phyloP scores from a whole-genome alignment of 1,140 invertebrate species.

The Sarcophaga bullata region DNA sequence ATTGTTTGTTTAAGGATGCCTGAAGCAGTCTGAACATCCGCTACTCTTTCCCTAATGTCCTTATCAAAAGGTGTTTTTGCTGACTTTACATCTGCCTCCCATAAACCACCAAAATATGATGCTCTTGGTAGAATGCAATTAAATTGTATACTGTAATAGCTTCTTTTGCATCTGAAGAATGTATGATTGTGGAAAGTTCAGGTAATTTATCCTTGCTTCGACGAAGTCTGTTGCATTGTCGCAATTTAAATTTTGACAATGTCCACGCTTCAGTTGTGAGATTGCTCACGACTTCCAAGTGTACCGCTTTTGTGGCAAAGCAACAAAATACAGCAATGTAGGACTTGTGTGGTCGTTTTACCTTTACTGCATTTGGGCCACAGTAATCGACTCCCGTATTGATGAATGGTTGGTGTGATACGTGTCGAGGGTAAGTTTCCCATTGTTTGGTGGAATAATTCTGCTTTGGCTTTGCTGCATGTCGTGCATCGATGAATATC shows the following conservation, averaged over 20 bases:
- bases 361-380: slow-evolving; percentile 33
- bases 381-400: slow-evolving; percentile 28
- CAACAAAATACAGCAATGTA: slow-evolving; percentile 53
- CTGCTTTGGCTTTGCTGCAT: neutral
- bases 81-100: no score
- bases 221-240: slow-evolving; percentile 58
- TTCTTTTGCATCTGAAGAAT: neutral
- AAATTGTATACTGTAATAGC: no score
- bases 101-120: no score
- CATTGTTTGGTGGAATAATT: slow-evolving; percentile 7
- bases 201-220: slow-evolving; percentile 46
- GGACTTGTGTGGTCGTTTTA: slow-evolving; percentile 46
- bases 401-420: neutral
- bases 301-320: slow-evolving; percentile 53
- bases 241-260: slow-evolving; percentile 46
- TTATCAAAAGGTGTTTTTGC: no score
- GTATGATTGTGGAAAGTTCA: slow-evolving; percentile 43
- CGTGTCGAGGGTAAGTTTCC: neutral
- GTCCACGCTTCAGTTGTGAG: slow-evolving; percentile 46
- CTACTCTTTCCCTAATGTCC: no score
- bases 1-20: no score
- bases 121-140: no score
- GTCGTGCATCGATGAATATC: no score
- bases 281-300: slow-evolving; percentile 49
- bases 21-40: no score